phyloP scores from a whole-genome alignment of 2,113 vertebrate species.

The Leptobrachium leishanense region DNA sequence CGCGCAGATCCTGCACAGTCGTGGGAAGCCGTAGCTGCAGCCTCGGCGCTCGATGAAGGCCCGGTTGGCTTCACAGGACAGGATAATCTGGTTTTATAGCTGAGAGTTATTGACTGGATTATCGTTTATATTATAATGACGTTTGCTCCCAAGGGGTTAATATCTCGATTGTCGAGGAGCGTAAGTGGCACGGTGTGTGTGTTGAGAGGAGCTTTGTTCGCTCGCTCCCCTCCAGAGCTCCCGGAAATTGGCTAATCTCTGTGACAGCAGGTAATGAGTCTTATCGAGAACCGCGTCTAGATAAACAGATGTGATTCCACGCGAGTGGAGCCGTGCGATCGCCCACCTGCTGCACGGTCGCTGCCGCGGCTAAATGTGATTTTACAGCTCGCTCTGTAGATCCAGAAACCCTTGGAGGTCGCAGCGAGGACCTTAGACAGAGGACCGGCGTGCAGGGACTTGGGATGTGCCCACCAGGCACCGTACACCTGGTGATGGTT shows the following conservation, averaged over 20 bases:
- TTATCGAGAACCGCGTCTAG: slow-evolving; percentile 27
- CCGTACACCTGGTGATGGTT: too few species aligned
- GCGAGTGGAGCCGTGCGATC: not conserved
- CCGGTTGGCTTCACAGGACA: too few species aligned
- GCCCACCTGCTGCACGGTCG: not conserved
- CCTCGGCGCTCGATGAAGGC: too few species aligned
- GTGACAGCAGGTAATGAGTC: slow-evolving; percentile 33
- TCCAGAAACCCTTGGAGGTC: not conserved
- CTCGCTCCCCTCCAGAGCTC: slow-evolving; percentile 16
- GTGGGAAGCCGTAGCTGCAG: too few species aligned
- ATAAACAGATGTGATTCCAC: slow-evolving; percentile 30
- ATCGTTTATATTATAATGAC: too few species aligned
- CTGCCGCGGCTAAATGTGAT: not conserved
- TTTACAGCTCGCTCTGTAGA: not conserved
- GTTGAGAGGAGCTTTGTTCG: not conserved
- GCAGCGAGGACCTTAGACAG: not conserved
- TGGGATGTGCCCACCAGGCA: too few species aligned
- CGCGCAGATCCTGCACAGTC: too few species aligned
- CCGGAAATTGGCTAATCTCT: slow-evolving; percentile 32
- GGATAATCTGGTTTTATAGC: too few species aligned
- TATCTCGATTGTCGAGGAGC: too few species aligned
- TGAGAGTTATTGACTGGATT: too few species aligned
- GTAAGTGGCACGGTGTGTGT: not conserved
- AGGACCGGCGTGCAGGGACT: too few species aligned
- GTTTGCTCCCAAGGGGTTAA: too few species aligned